Conservation (phyloP, 2,888 invertebrate species). For the Frankliniella fusca region DNA sequence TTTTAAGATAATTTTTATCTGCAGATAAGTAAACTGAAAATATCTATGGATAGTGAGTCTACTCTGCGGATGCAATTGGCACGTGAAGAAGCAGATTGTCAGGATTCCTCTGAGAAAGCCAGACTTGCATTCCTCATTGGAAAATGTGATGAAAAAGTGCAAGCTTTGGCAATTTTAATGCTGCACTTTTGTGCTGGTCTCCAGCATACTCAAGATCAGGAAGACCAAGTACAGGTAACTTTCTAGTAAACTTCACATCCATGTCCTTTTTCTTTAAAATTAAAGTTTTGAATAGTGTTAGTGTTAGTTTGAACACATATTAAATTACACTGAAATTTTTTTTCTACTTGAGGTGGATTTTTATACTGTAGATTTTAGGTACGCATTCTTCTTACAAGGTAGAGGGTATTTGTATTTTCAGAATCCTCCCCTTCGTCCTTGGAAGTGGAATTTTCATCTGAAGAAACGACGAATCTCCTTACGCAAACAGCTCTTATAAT, state of each 20-base stretch:
- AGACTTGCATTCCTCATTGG: conserved; percentile 51
- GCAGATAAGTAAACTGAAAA: conserved; percentile 70
- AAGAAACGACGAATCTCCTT: background rate
- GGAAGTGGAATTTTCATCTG: conserved; percentile 16
- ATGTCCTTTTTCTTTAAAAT: background rate
- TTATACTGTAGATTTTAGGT: background rate
- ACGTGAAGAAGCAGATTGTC: conserved; percentile 47
- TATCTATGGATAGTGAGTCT: conserved; percentile 67
- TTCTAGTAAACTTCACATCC: background rate
- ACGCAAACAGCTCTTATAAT: conserved; percentile 11
- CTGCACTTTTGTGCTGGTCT: conserved; percentile 92
- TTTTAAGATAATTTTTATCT: conserved; percentile 31
- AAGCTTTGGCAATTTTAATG: conserved; percentile 87
- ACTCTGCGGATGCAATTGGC: conserved; percentile 52
- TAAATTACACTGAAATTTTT: background rate
- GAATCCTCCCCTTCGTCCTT: background rate
- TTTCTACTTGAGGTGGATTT: background rate
- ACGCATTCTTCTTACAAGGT: background rate
- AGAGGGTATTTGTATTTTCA: conserved; percentile 11
- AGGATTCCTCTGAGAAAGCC: conserved; percentile 48
- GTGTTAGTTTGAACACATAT: background rate
- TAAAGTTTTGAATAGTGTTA: no score
- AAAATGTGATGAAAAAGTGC: conserved; percentile 79
- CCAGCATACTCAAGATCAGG: conserved; percentile 65
- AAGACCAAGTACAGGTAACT: conserved; percentile 8